A percentile compares a stretch with the other conserved stretches of the same genome.
Conservation (phyloP, 2,888 invertebrate species). For the Melolontha melolontha region DNA sequence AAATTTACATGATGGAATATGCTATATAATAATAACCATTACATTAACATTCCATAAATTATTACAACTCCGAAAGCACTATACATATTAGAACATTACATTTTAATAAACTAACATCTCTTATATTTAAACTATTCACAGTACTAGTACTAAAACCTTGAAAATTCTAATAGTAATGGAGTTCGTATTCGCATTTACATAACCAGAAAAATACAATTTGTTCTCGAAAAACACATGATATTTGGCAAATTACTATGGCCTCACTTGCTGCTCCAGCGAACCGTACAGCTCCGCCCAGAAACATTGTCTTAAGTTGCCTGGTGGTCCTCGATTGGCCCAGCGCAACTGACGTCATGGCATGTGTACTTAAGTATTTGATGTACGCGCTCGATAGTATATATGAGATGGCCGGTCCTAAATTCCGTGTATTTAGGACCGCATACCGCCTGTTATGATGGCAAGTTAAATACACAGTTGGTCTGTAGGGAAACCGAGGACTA, state of each 20-base stretch:
- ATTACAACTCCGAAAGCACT: no score
- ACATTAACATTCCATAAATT: no score
- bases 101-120: no score
- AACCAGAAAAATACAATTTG: no score
- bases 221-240: neutral
- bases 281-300: slow-evolving; percentile 47
- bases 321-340: slow-evolving; percentile 51
- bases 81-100: no score
- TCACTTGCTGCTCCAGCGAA: slow-evolving; percentile 18
- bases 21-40: no score
- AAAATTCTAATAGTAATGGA: no score
- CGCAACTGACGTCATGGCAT: slow-evolving; percentile 49
- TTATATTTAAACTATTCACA: no score
- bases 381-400: slow-evolving; percentile 51
- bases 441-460: slow-evolving; percentile 42
- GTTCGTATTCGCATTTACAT: no score
- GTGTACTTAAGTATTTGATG: slow-evolving; percentile 53
- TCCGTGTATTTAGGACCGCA: slow-evolving; percentile 47
- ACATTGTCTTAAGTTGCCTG: slow-evolving; percentile 47
- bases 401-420: slow-evolving; percentile 52
- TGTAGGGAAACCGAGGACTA: neutral
- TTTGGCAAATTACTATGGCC: slow-evolving; percentile 41
- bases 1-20: no score
- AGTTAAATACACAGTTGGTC: slow-evolving; percentile 8
- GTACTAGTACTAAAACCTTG: no score